Base-by-base conservation (phyloP, 2,888 invertebrate species). In the Catocala nupta region DNA sequence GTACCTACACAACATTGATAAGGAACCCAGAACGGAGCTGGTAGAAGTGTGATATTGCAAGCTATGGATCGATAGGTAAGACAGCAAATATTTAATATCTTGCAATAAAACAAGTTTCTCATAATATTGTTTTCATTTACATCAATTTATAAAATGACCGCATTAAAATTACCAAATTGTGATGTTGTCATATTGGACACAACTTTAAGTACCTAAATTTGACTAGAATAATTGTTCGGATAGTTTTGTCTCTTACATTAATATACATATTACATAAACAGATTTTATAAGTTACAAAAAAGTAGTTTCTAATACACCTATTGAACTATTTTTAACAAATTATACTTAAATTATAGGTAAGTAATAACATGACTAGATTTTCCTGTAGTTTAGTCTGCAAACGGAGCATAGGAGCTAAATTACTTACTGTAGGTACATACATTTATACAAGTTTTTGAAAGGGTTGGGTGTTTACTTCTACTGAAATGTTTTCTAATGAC, bases 101-200 rank as follows among this genome's bases (percentile, higher is more conserved):
- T 8, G 13, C 5, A 62, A 53, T 62, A 39, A 57, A 62, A 62
- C 57, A 47, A 34, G 0, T 53, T 56, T 13, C 34, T 49, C 70
- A 78, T 68, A 78, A 71, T 75, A 74, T 85, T 50, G 52, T 75
- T 78, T 83, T 86, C 84, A 82, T 88, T 84, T 87, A 89, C 90
- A 90, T 84, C 81, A 75, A 89, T 86, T 86, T 87, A 85, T 84
- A 90, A 87, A 88, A 85, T 83, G 83, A 84, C 79, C 16, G 50
- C 59, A 55, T 8, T 65, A 59, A 68, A 70, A 50, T 54, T 59
- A 63, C 25, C 42, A 61, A 45, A 36, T 39, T 39, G 36, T 39
- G 9, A 49, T 8, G 16, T 53, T 39, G 25, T 55, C 44, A 47
- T 25, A 44, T 12, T 34, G 55, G 63, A 66, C 55, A 62, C 50